Evolutionary conservation across 2,113 vertebrate genomes (phyloP).

Genomic region (Clarias magur): DNA sequence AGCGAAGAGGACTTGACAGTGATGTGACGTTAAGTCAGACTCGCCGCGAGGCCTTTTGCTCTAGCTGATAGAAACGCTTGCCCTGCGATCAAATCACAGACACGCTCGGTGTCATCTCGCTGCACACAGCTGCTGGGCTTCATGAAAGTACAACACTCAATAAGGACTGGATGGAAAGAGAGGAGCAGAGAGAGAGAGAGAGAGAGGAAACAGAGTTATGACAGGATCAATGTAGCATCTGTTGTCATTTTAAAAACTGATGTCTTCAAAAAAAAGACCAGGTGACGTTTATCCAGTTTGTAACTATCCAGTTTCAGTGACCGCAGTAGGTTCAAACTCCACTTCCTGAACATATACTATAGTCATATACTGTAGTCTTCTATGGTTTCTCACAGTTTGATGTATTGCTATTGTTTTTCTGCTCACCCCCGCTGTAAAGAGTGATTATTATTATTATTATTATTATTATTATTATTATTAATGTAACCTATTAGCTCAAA

Average conservation of each 20-base stretch:
- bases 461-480: background rate
- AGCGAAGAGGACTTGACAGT: constrained; percentile 72
- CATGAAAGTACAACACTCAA: constrained; percentile 71
- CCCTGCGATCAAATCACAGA: constrained; percentile 70
- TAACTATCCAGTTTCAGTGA: background rate
- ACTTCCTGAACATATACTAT: background rate
- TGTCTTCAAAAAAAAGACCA: background rate
- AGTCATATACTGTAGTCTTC: background rate
- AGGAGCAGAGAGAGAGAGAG: constrained; percentile 10
- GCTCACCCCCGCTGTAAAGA: background rate
- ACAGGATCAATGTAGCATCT: constrained; percentile 25
- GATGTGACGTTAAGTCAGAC: constrained; percentile 72
- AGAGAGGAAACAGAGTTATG: constrained; percentile 21
- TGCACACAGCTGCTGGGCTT: constrained; percentile 73
- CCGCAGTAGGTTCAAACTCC: too few species aligned
- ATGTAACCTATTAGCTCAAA: background rate
- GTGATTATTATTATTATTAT: too few species aligned
- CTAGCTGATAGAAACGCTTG: constrained; percentile 54
- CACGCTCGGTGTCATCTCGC: constrained; percentile 71
- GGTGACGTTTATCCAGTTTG: background rate
- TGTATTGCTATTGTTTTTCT: background rate
- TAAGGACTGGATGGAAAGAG: constrained; percentile 60
- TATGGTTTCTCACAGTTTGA: background rate
- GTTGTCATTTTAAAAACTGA: background rate
- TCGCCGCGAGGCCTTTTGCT: constrained; percentile 64